Evolutionary conservation across 2,797 vertebrate species (phyloP), one percentile per base, ranked within the genome.

Genomic region (Tenualosa ilisha): DNA sequence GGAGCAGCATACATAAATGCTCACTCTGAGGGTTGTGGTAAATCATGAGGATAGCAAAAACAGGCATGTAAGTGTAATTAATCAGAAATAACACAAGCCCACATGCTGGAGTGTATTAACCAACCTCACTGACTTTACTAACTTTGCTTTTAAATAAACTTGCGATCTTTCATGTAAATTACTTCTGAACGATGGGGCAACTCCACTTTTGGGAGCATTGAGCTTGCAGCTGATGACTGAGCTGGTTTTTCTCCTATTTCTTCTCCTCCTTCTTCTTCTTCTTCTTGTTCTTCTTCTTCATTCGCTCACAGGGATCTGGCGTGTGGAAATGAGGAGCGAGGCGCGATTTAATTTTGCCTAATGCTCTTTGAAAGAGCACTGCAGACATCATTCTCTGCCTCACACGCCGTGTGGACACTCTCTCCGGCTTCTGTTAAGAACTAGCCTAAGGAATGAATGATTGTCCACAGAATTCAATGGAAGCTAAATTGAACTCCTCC

Each of bases 391-490:
- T 56, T 83, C 81, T 43, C 54, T 85, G 65, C 81, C 56, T 51
- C 15, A 75, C 15, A 81, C 82, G 37, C 63, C 65, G 65, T 61
- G 72, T 82, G 86, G 54, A 79, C 84, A 84, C 85, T 81, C 89
- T 86, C 83, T 63, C 65, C 81, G 59, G 81, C 50, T 85, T 84
- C n/a, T 43, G 6, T 85, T 81, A 81, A 75, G 37, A 82, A 31
- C 68, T 68, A 13, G 20, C 54, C 61, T 84, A 82, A 81, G 82
- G 40, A 87, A 63, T 82, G 81, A 88, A 75, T 82, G 82, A 85
- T 82, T 85, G 83, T 88, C 84, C 85, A 50, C 79, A 72, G 50
- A 85, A 61, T 87, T 87, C 86, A 89, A 84, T 37, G 50, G 61
- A 49, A 89, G 81, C 31, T 37, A 85, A 84, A 81, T 54, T 88